These are phyloP conservation scores for Seriola aureovittata DNA, from an alignment of 2,113 vertebrate genomes.

Conservation along the genomic window DNA sequence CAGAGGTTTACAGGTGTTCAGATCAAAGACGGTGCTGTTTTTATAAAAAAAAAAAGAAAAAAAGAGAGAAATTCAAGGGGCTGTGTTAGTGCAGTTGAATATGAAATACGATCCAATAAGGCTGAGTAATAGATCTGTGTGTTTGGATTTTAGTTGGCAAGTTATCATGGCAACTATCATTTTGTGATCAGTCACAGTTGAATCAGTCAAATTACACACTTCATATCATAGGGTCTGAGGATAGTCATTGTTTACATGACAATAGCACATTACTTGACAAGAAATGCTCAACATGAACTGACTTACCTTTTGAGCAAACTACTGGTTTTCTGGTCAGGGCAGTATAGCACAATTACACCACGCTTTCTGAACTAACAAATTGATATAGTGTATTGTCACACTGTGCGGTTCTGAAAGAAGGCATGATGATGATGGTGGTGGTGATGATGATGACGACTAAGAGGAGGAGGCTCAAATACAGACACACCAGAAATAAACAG, in stretches of 20 bases:
- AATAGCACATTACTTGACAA: background rate
- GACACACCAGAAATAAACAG: slow-evolving; percentile 24
- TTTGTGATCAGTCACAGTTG: background rate
- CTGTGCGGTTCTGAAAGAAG: background rate
- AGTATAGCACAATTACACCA: background rate
- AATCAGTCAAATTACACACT: too few species aligned
- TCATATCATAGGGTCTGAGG: background rate
- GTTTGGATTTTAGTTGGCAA: background rate
- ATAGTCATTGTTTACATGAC: background rate
- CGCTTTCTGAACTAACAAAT: slow-evolving; percentile 15
- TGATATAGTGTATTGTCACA: background rate
- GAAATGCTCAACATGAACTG: background rate
- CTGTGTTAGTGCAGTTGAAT: too few species aligned
- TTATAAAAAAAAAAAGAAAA: too few species aligned
- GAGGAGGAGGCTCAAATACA: slow-evolving; percentile 16
- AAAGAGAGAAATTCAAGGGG: too few species aligned
- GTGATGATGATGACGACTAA: slow-evolving; percentile 19
- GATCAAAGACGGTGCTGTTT: too few species aligned
- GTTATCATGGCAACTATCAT: background rate
- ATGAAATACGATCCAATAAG: too few species aligned
- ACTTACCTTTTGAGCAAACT: too few species aligned
- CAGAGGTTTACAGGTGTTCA: background rate
- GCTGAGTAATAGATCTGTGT: background rate
- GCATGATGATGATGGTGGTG: background rate
- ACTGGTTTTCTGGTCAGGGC: background rate